Evolutionary conservation across 2,113 vertebrate genomes (phyloP).

Genomic region (Pao palembangensis): DNA sequence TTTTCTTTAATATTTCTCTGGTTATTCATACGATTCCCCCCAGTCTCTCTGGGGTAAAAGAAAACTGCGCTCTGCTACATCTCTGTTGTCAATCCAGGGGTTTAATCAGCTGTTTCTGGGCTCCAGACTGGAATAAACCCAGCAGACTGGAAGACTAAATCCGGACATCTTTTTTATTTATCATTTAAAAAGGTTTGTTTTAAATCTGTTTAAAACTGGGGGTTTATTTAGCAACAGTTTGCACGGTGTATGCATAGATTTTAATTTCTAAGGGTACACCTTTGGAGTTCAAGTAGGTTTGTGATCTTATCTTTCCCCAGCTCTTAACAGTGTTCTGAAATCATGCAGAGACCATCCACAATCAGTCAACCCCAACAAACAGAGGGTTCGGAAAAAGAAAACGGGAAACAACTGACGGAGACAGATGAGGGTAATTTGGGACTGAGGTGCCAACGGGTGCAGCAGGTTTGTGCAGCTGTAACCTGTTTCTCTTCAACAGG

Average conservation of each 20-base stretch:
- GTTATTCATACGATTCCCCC: no score
- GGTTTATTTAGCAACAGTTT: no score
- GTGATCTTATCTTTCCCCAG: neutral
- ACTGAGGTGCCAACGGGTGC: neutral
- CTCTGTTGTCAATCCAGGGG: neutral
- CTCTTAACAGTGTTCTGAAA: neutral
- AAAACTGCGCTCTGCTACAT: neutral
- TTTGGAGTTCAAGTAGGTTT: neutral
- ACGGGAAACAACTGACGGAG: slow-evolving; percentile 1
- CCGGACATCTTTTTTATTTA: slow-evolving; percentile 6
- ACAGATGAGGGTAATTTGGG: slow-evolving; percentile 25
- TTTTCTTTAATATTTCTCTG: no score
- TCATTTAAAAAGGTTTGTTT: no score
- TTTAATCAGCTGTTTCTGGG: slow-evolving; percentile 40
- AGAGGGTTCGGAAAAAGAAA: slow-evolving; percentile 5
- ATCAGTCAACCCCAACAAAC: neutral
- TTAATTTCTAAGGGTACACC: no score
- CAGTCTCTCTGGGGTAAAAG: no score
- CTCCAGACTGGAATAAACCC: slow-evolving; percentile 17
- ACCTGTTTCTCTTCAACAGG: slow-evolving; percentile 13
- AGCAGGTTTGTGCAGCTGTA: neutral
- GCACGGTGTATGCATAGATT: no score
- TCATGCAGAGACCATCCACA: slow-evolving; percentile 35
- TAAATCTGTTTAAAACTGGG: neutral
- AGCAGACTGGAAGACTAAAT: slow-evolving; percentile 14